Evolutionary conservation across 23 tunicate species (phyloP), one percentile per base, ranked within the genome.

Genomic region (Corella eumyota): DNA sequence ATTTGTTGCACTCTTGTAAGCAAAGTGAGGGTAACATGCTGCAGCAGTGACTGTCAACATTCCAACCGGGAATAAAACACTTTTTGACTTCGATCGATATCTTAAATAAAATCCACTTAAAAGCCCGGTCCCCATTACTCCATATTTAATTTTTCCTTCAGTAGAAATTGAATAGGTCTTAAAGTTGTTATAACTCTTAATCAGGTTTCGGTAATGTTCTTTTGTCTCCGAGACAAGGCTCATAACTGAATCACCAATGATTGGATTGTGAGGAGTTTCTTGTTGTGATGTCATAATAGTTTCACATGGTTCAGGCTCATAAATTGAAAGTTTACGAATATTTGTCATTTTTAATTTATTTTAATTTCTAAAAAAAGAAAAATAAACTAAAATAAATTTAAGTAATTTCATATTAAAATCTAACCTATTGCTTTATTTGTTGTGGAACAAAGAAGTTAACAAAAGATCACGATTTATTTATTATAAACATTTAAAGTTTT

Each of bases 71-170:
- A 70, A 1, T 45, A 59, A 1, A 27, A 45, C 17, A 1, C 66
- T 23, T 35, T 45, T 70, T 25, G 76, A 70, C 1, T 19, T 44
- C 7, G 76, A 58, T 45, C 66, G 29, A 44, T 36, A 58, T 9
- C 57, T 38, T 40, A 70, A 17, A 17, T 45, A 11, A 35, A 38
- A 36, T 26, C 76, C 76, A 27, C 37, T 32, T 1, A 40, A 34
- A 15, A 70, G 59, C 31, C 76, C 66, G 46, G 19, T 58, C 36
- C n/a, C 19, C 66, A 70, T 70, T 3, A 58, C 1, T 29, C 65
- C 49, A 58, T 58, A 59, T 30, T 70, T 70, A 9, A 70, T 25
- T 70, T 58, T 70, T 58, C 76, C 76, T 45, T 70, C 76, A 7
- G 76, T 70, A 5, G 32, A 44, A 44, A 25, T 58, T 15, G 76